These are phyloP conservation scores for Muntiacus reevesi DNA, from an alignment of 2,113 vertebrate species.

Conservation along the genomic window DNA sequence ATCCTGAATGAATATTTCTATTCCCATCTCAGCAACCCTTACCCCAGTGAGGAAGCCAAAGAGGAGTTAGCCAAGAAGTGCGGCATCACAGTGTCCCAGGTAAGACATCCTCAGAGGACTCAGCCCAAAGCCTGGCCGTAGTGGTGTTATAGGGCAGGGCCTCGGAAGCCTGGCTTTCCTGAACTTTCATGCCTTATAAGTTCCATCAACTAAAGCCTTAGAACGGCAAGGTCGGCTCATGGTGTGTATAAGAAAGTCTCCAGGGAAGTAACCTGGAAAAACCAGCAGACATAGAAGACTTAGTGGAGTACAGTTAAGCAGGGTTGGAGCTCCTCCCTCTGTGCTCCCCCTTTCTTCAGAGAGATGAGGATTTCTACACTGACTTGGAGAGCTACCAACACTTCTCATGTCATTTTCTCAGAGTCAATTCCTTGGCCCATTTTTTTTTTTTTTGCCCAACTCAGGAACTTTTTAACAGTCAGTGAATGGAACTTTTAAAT, in stretches of 20 bases:
- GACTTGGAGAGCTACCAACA: neutral
- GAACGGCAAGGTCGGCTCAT: neutral
- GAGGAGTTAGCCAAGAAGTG: conserved; percentile 99
- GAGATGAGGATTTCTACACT: neutral
- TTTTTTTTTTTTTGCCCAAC: neutral
- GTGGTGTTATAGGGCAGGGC: neutral
- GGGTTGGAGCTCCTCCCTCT: accelerated
- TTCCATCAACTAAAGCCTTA: neutral
- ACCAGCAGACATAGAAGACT: neutral
- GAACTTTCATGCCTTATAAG: neutral
- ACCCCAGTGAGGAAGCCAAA: conserved; percentile 99
- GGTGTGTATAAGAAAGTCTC: neutral
- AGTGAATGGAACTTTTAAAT: neutral
- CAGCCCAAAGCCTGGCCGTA: neutral
- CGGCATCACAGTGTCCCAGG: conserved; percentile 99
- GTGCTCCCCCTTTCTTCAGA: neutral
- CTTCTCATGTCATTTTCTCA: neutral
- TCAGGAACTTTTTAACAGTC: neutral
- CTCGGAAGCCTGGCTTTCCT: neutral
- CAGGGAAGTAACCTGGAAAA: neutral
- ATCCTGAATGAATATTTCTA: conserved; percentile 99
- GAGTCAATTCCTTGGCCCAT: neutral
- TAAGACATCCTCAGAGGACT: conserved; percentile 64
- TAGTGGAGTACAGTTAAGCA: neutral
- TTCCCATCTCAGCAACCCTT: conserved; percentile 99